Evolutionary conservation across 1,140 invertebrate species (phyloP), one percentile per base, ranked within the genome.

Genomic region (Wiebesia pumilae): DNA sequence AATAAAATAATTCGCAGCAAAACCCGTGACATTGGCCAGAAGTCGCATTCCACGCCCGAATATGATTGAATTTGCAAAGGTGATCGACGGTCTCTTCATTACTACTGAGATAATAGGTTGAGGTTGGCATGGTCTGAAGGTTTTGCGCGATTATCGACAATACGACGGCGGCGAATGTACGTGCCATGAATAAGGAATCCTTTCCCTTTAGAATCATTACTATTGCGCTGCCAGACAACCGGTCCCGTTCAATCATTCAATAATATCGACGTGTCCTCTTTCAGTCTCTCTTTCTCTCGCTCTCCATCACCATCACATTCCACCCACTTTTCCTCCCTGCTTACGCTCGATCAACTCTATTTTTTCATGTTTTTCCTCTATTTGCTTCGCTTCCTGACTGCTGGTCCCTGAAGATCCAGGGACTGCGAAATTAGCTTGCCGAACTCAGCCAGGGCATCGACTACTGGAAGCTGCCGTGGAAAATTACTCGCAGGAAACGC

Each of bases 221-320:
- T 62, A 62, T 2, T 27, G 58, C 3, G 27, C 24, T 62, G 58
- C 24, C 58, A 62, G 58, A 62, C 33, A 30, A 33, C 83, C 71
- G 40, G 73, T 47, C 83, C 19, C 83, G 73, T 84, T 78, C 73
- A 84, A 84, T 78, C 71, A 78, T 84, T 78, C 71, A 84, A 83
- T 77, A 83, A 83, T 83, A 83, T 83, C 71, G 82, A 83, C 65
- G 16, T 19, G 51, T n/a, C 24, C 62, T 40, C 54, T 67, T 21
- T 43, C 35, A n/a, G 10, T 21, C 62, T 6, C 12, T 47, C 27
- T 27, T 27, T 30, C n/a, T 69, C 65, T 67, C 21, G 3, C 62
- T n/a, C 24, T 47, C 7, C n/a, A 12, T 67, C 30, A 19, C 65
- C 0, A 10, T 33, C 16, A 33, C 19, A 21, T 6, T 67, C 43